A percentile compares a stretch with the other conserved stretches of the same genome.
phyloP scores from a whole-genome alignment of 2,113 vertebrate genomes.

The Seriola rivoliana region DNA sequence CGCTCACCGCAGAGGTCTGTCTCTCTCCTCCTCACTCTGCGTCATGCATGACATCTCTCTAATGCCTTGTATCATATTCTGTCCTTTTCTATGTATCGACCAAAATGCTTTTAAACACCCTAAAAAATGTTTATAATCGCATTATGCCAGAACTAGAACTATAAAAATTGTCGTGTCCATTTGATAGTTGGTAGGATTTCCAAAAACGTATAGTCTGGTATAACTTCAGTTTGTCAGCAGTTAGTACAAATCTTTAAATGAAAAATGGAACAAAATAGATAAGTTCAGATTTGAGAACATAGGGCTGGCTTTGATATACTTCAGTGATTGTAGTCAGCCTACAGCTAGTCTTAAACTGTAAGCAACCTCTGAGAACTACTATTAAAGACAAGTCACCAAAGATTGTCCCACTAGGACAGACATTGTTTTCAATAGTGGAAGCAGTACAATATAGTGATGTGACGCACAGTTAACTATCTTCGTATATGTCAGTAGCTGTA shows the following conservation, averaged over 20 bases:
- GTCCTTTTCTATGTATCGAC: not conserved
- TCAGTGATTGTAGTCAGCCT: not conserved
- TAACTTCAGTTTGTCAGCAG: not conserved
- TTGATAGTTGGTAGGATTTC: not conserved
- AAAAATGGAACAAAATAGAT: not conserved
- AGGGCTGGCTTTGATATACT: no score
- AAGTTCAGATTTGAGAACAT: not conserved
- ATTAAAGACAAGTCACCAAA: not conserved
- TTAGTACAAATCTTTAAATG: not conserved
- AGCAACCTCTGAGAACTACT: not conserved
- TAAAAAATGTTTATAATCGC: not conserved
- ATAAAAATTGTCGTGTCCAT: not conserved
- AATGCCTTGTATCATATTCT: not conserved
- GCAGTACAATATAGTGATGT: not conserved
- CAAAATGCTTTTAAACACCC: not conserved
- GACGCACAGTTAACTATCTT: not conserved
- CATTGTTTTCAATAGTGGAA: not conserved
- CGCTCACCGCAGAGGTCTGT: constrained; percentile 50
- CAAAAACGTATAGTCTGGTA: not conserved
- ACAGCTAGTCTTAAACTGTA: not conserved
- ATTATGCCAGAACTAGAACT: not conserved
- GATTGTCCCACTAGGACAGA: not conserved
- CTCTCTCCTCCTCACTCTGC: constrained; percentile 10
- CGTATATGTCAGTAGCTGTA: not conserved
- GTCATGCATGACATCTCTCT: constrained; percentile 4